phyloP scores from a whole-genome alignment of 2,797 vertebrate genomes.

The Hydrolagus colliei region DNA sequence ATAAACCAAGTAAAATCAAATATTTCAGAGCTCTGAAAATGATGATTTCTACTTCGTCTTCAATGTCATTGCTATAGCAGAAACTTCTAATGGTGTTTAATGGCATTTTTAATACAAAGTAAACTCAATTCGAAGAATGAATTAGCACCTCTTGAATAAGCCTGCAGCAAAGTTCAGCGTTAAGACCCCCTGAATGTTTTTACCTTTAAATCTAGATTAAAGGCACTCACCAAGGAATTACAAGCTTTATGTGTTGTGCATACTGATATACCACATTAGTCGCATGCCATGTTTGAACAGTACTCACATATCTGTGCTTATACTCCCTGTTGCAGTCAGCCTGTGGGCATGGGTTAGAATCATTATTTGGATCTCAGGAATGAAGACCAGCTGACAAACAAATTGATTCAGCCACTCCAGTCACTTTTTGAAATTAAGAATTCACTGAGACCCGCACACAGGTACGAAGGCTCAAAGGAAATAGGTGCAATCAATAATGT shows the following conservation, averaged over 20 bases:
- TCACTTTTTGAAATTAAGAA: neutral
- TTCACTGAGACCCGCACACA: neutral
- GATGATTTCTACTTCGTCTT: neutral
- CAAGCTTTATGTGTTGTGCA: neutral
- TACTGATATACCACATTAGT: constrained; percentile 4
- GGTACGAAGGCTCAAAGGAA: neutral
- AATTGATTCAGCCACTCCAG: constrained; percentile 1
- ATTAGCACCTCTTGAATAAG: neutral
- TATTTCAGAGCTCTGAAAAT: neutral
- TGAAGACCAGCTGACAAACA: neutral
- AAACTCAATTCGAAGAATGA: neutral
- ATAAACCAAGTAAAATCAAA: neutral
- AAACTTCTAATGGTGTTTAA: neutral
- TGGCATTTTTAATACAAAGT: neutral
- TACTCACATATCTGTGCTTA: neutral
- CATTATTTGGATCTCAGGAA: neutral
- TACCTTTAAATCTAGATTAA: constrained; percentile 5
- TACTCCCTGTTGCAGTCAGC: neutral
- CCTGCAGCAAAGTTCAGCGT: neutral
- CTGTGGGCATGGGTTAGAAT: neutral
- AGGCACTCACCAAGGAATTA: neutral
- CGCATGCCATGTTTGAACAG: neutral
- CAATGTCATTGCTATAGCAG: neutral
- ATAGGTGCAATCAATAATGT: constrained; percentile 4
- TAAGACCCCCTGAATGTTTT: neutral